These are phyloP conservation scores for Paracentrotus lividus DNA, from an alignment of 53 echinoderm and acorn worm species.

Conservation along the genomic window DNA sequence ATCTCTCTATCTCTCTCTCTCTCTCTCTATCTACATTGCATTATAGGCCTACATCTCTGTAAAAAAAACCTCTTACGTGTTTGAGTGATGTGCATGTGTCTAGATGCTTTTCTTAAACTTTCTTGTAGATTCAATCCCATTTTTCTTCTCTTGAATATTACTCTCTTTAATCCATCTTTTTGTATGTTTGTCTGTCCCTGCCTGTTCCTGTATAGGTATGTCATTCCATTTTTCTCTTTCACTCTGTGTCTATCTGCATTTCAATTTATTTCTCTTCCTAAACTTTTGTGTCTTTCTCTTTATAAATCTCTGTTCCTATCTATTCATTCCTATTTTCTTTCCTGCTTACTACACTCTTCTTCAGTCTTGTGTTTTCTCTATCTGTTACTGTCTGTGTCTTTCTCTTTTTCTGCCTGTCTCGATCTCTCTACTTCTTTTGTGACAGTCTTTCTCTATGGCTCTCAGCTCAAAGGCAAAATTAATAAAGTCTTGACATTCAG, in stretches of 20 bases:
- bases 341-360: background rate
- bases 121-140: background rate
- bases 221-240: background rate
- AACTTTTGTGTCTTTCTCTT: background rate
- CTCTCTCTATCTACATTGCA: conserved; percentile 1
- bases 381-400: background rate
- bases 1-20: conserved; percentile 54
- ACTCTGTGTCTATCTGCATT: background rate
- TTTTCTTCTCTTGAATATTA: background rate
- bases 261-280: background rate
- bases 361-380: background rate
- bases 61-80: no score
- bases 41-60: background rate
- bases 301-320: background rate
- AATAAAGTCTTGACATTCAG: conserved; percentile 35
- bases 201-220: background rate
- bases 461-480: conserved; percentile 13
- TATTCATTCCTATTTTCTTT: background rate
- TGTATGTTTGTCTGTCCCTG: background rate
- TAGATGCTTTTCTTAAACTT: no score
- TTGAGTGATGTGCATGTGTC: no score
- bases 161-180: background rate
- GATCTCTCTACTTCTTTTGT: background rate
- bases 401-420: background rate
- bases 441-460: background rate